phyloP scores from a whole-genome alignment of 2,888 invertebrate species.

The Nymphalis c-album region DNA sequence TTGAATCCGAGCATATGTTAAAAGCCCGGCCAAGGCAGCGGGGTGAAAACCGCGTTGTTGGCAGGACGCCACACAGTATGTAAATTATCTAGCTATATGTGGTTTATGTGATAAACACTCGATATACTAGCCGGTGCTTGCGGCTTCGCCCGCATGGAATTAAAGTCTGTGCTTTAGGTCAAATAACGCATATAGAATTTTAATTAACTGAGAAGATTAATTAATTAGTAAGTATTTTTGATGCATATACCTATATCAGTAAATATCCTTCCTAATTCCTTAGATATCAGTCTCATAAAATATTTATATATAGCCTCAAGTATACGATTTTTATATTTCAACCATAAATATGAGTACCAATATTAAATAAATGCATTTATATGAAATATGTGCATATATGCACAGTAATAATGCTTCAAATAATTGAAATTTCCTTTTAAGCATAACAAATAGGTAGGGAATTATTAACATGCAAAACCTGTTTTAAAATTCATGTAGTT shows the following conservation, averaged over 20 bases:
- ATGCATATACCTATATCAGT: too few relatives aligned
- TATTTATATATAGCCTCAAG: too few relatives aligned
- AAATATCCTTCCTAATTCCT: too few relatives aligned
- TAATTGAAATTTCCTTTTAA: not conserved
- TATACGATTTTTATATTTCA: too few relatives aligned
- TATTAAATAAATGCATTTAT: too few relatives aligned
- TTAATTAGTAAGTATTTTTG: too few relatives aligned
- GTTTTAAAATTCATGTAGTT: constrained; percentile 2
- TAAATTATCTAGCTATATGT: constrained; percentile 50
- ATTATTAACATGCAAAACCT: not conserved
- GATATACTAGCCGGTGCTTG: not conserved
- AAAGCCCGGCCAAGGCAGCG: constrained; percentile 36
- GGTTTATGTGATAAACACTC: constrained; percentile 30
- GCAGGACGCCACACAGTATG: constrained; percentile 65
- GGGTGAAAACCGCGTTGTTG: constrained; percentile 59
- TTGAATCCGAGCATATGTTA: constrained; percentile 31
- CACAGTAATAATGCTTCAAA: not conserved
- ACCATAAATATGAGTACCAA: too few relatives aligned
- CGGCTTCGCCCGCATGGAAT: not conserved
- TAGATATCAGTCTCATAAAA: too few relatives aligned
- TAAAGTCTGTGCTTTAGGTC: too few relatives aligned
- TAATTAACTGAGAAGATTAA: too few relatives aligned
- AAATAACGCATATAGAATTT: too few relatives aligned
- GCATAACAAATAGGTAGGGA: not conserved
- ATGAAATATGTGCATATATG: too few relatives aligned